A percentile compares a stretch with the other conserved stretches of the same genome.
phyloP scores from a whole-genome alignment of 2,888 invertebrate genomes.

The Dryocosmus kuriphilus region DNA sequence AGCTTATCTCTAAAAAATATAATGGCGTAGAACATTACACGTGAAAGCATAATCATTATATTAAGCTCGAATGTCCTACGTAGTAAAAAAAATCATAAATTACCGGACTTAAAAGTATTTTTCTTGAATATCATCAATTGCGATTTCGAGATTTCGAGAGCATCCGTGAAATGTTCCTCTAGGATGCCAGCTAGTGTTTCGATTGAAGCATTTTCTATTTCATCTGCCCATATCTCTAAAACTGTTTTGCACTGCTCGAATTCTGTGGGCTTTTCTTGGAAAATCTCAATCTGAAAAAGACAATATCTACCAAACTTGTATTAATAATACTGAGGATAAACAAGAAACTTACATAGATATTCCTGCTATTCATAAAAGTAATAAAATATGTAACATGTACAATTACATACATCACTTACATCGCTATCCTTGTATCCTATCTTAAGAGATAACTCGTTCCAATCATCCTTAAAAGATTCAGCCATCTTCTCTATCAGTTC shows the following conservation, averaged over 20 bases:
- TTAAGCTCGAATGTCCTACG: no score
- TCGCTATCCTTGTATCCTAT: slow-evolving; percentile 81
- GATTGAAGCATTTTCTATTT: slow-evolving; percentile 90
- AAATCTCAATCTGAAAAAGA: slow-evolving; percentile 83
- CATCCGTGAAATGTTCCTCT: slow-evolving; percentile 86
- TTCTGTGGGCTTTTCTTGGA: slow-evolving; percentile 84
- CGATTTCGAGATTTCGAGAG: slow-evolving; percentile 81
- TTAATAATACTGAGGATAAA: neutral
- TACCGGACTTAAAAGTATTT: neutral
- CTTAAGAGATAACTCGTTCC: slow-evolving; percentile 92
- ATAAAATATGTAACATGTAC: neutral
- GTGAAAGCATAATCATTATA: neutral
- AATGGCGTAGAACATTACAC: neutral
- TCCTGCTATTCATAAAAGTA: neutral
- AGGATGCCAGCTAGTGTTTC: slow-evolving; percentile 89
- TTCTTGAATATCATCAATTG: neutral
- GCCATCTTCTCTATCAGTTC: slow-evolving; percentile 84
- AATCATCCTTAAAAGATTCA: slow-evolving; percentile 84
- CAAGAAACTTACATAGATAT: no score
- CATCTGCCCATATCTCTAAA: slow-evolving; percentile 92
- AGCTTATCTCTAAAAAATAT: slow-evolving; percentile 16
- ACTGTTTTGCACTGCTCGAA: slow-evolving; percentile 85
- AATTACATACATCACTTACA: slow-evolving; percentile 68
- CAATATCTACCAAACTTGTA: no score
- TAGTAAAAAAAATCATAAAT: slow-evolving; percentile 4